Evolutionary conservation across 2,113 vertebrate species (phyloP).

Genomic region (Microtus montanus): DNA sequence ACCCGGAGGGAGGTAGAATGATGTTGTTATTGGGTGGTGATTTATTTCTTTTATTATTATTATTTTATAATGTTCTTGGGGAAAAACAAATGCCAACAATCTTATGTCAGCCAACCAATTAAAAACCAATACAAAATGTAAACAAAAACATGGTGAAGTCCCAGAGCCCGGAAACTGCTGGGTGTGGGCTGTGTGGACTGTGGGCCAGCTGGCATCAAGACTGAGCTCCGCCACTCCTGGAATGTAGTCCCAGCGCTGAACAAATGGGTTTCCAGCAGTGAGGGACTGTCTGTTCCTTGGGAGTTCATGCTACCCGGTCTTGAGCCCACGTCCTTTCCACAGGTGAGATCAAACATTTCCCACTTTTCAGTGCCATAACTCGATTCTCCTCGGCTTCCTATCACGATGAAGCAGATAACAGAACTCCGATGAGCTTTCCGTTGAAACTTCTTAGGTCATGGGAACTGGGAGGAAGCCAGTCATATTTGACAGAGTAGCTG

Average conservation of each 20-base stretch:
- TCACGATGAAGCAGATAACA: not conserved
- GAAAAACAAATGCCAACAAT: constrained; percentile 11
- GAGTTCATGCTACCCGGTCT: not conserved
- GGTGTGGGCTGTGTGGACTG: not conserved
- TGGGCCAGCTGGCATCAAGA: not conserved
- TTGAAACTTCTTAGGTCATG: not conserved
- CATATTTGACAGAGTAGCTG: not conserved
- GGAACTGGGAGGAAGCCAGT: not conserved
- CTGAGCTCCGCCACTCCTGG: accelerated
- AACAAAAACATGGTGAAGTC: not conserved
- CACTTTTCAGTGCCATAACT: not conserved
- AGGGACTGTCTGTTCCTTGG: not conserved
- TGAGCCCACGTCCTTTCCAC: not conserved
- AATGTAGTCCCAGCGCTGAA: not conserved
- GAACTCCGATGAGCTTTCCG: not conserved
- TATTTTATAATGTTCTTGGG: not conserved
- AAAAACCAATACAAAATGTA: constrained; percentile 8
- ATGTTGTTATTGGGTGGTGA: not conserved
- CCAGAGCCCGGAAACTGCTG: not conserved
- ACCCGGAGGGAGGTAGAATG: not conserved
- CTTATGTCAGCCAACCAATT: not conserved
- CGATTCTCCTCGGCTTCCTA: not conserved
- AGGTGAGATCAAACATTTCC: not conserved
- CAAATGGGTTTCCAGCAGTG: not conserved
- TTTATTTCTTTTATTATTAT: not conserved